Evolutionary conservation across 2,113 vertebrate species (phyloP).

Genomic region (Corvus moneduloides): DNA sequence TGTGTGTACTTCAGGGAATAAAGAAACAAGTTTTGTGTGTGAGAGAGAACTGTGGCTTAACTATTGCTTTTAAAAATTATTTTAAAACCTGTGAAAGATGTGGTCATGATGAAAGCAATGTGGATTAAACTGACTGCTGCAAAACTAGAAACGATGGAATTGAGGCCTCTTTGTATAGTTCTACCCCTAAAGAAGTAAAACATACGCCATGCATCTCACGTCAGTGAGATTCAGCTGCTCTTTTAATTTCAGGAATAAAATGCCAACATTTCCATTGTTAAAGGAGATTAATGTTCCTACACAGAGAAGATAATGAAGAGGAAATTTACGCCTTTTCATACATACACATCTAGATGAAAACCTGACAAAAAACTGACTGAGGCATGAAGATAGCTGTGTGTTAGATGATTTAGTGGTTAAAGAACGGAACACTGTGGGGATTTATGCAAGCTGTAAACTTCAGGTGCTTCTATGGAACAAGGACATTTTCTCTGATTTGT

Average conservation of each 20-base stretch:
- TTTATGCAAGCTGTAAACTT: not conserved
- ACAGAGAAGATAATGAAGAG: not conserved
- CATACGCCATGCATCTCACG: accelerated
- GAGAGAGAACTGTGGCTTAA: not conserved
- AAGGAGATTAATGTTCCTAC: not conserved
- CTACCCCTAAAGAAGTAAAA: not conserved
- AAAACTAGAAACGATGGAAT: not conserved
- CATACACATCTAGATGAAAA: not conserved
- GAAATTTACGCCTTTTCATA: not conserved
- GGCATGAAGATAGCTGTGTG: not conserved
- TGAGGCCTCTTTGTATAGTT: not conserved
- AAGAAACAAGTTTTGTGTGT: not conserved
- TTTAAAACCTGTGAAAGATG: not conserved
- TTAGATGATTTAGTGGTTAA: not conserved
- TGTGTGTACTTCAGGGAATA: not conserved
- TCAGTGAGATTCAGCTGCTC: not conserved
- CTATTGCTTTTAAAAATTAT: not conserved
- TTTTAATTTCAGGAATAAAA: not conserved
- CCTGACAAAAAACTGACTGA: not conserved
- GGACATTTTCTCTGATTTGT: not conserved
- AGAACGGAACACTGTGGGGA: not conserved
- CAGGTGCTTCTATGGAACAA: not conserved
- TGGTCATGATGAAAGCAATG: not conserved
- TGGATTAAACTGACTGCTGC: not conserved
- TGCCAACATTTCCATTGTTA: not conserved